A percentile compares a stretch with the other conserved stretches of the same genome.
These are phyloP conservation scores for Drosophila cracens DNA, from an alignment of 2,888 invertebrate species.

Conservation along the genomic window DNA sequence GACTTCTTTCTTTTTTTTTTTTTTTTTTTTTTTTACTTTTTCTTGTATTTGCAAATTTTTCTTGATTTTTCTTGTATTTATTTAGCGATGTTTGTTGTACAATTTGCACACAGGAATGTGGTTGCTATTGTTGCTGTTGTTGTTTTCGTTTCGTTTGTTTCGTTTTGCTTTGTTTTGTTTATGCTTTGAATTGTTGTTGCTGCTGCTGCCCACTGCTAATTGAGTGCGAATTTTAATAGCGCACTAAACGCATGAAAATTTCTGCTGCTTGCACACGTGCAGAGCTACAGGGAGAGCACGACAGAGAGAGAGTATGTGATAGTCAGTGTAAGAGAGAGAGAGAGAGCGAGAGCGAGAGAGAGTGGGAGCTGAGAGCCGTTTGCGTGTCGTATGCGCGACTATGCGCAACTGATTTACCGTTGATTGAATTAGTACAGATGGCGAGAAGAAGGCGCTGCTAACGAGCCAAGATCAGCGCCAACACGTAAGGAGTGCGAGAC, in stretches of 20 bases:
- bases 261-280: conserved; percentile 37
- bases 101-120: conserved; percentile 59
- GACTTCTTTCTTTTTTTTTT: conserved; percentile 21
- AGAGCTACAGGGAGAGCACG: conserved; percentile 10
- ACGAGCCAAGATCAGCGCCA: conserved; percentile 49
- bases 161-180: conserved; percentile 46
- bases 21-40: conserved; percentile 13
- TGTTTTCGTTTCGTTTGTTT: conserved; percentile 27
- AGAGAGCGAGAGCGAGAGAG: background rate
- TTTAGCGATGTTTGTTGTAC: conserved; percentile 47
- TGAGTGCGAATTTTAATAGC: conserved; percentile 59
- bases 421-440: conserved; percentile 65
- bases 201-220: conserved; percentile 42
- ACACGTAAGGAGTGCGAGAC: conserved; percentile 17
- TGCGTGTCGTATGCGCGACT: conserved; percentile 47
- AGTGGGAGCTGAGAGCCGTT: conserved; percentile 36
- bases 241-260: conserved; percentile 46
- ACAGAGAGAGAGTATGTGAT: background rate
- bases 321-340: background rate
- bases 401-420: conserved; percentile 64
- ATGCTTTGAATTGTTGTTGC: conserved; percentile 35
- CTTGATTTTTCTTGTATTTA: conserved; percentile 37
- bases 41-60: conserved; percentile 6
- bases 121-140: conserved; percentile 28
- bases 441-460: conserved; percentile 35